Evolutionary conservation across 2,888 invertebrate genomes (phyloP).

Genomic region (Hybos culiciformis): DNA sequence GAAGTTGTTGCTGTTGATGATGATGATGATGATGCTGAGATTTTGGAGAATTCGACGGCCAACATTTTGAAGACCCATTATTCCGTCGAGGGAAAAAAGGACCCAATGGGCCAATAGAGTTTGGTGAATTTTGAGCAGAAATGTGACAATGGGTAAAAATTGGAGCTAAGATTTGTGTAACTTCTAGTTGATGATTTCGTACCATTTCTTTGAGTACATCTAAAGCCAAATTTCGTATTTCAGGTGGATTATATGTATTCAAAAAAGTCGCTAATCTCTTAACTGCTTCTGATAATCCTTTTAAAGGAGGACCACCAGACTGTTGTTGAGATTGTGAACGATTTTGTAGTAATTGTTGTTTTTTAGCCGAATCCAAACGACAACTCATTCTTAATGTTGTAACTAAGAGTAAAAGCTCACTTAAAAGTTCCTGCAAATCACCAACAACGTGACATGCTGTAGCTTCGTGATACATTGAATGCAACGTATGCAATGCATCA

Average conservation of each 20-base stretch:
- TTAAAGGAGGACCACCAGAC: constrained; percentile 38
- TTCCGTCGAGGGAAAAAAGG: constrained; percentile 64
- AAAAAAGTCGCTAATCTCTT: constrained; percentile 73
- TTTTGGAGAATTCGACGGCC: constrained; percentile 44
- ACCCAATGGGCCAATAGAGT: constrained; percentile 51
- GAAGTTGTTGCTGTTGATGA: too few relatives aligned
- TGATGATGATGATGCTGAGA: too few relatives aligned
- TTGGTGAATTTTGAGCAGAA: constrained; percentile 59
- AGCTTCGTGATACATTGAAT: constrained; percentile 89
- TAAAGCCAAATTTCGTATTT: constrained; percentile 65
- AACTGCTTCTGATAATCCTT: constrained; percentile 82
- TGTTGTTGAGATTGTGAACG: constrained; percentile 25
- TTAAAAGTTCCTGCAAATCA: constrained; percentile 72
- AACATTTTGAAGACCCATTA: constrained; percentile 42
- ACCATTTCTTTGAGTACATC: constrained; percentile 42
- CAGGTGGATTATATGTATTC: constrained; percentile 78
- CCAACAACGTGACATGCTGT: constrained; percentile 75
- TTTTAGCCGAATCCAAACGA: constrained; percentile 29
- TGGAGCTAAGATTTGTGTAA: constrained; percentile 67
- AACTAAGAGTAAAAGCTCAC: constrained; percentile 58
- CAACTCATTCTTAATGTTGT: constrained; percentile 54
- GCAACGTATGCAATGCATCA: constrained; percentile 76
- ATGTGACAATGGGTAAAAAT: constrained; percentile 73
- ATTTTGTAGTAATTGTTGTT: constrained; percentile 27
- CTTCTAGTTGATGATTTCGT: constrained; percentile 31